phyloP scores from a whole-genome alignment of 2,113 vertebrate species.

The Corydoras sp. region DNA sequence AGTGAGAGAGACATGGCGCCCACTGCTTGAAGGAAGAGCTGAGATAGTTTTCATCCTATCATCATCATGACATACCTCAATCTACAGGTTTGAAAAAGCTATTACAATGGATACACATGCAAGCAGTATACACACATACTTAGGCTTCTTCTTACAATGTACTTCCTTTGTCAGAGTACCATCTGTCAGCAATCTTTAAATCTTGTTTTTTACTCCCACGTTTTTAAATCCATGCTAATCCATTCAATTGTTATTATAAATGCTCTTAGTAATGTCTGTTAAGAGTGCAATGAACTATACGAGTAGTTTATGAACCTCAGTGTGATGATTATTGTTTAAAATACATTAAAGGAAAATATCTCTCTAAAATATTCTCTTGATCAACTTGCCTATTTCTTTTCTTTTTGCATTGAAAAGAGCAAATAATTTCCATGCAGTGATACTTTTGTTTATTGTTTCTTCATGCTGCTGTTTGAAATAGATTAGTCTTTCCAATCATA shows the following conservation, averaged over 20 bases:
- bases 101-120: constrained; percentile 2
- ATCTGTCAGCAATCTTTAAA: constrained; percentile 13
- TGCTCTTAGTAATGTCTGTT: background rate
- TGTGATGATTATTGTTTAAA: too few relatives aligned
- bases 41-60: constrained; percentile 21
- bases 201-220: background rate
- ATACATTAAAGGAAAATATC: too few relatives aligned
- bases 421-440: too few relatives aligned
- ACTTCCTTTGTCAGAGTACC: background rate
- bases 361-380: too few relatives aligned
- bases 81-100: constrained; percentile 13
- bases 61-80: constrained; percentile 29
- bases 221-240: constrained; percentile 3
- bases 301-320: too few relatives aligned
- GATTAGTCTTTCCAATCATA: too few relatives aligned
- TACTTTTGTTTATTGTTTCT: too few relatives aligned
- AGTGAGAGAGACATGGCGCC: constrained; percentile 40
- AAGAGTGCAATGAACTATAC: too few relatives aligned
- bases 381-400: too few relatives aligned
- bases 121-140: background rate
- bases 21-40: constrained; percentile 28
- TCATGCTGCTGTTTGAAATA: too few relatives aligned
- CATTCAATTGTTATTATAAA: background rate
- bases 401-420: too few relatives aligned
- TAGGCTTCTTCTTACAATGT: background rate